Evolutionary conservation across 2,113 vertebrate genomes (phyloP).

Genomic region (Triplophysa dalaica): DNA sequence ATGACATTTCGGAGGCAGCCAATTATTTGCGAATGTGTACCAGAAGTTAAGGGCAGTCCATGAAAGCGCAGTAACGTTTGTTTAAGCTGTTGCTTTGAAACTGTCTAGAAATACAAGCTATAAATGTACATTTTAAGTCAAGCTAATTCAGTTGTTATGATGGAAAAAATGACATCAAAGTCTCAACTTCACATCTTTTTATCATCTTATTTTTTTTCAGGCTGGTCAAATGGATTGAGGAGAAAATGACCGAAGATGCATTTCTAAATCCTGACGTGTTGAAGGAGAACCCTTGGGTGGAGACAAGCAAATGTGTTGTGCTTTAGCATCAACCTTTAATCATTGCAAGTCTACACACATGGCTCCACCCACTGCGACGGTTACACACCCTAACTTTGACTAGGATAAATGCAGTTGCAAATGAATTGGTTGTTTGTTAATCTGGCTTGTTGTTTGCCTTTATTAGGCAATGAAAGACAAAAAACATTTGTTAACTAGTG

Average conservation of each 20-base stretch:
- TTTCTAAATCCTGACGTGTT: constrained; percentile 92
- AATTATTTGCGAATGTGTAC: too few relatives aligned
- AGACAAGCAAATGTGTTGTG: constrained; percentile 90
- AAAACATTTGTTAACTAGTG: neutral
- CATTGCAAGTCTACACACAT: constrained; percentile 45
- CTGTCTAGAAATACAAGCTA: too few relatives aligned
- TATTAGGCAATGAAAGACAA: neutral
- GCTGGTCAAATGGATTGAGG: constrained; percentile 93
- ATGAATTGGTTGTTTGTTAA: neutral
- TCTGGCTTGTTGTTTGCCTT: constrained; percentile 11
- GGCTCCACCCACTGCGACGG: neutral
- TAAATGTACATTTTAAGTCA: neutral
- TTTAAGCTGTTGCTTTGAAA: too few relatives aligned
- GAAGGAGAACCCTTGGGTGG: constrained; percentile 95
- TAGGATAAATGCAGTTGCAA: constrained; percentile 3
- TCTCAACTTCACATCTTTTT: too few relatives aligned
- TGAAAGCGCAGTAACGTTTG: too few relatives aligned
- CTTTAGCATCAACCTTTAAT: constrained; percentile 71
- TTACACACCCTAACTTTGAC: constrained; percentile 1
- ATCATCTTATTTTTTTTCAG: constrained; percentile 59
- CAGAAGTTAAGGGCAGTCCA: too few relatives aligned
- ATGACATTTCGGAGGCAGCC: too few relatives aligned
- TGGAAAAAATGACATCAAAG: too few relatives aligned
- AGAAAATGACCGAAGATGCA: constrained; percentile 87
- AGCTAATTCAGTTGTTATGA: too few relatives aligned